Evolutionary conservation across 2,797 vertebrate genomes (phyloP), one percentile per base, ranked within the genome.

Genomic region (Lacerta agilis): DNA sequence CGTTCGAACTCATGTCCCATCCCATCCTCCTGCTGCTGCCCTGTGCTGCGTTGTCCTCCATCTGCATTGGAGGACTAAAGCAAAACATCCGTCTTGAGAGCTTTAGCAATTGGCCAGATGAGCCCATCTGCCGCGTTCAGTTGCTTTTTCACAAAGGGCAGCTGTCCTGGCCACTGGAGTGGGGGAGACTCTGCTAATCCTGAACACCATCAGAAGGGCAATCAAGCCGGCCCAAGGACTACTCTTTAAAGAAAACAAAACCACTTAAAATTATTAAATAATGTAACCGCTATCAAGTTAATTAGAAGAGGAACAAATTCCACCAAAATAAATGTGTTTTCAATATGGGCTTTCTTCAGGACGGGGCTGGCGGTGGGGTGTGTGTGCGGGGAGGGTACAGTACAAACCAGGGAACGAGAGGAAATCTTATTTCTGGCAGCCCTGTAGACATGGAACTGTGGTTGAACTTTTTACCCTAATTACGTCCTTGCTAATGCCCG

Each of bases 381-480:
- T 3, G 23, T 55, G 2, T 27, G 67, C 93, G 90, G 95, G 95
- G 94, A 96, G 95, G 97, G 94, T 97, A 97, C 95, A 96, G 96
- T 96, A 97, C 95, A 97, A 96, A 95, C 90, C 97, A 96, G 96
- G 94, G 97, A 98, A 97, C 92, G 94, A 96, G 97, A 97, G 98
- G 97, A 98, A 98, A 97, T 97, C 88, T 96, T 97, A 96, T 98
- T 98, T 98, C 97, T 98, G 98, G 98, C 97, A 97, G 97, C 91
- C 95, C 95, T 96, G 97, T 95, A 98, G 97, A 97, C 97, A 95
- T 95, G 94, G 97, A 97, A 92, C 97, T 97, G 97, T 93, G 98
- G 98, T 97, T 99, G 98, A 99, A 99, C 98, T 98, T 98, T 99
- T 99, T 99, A 98, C 98, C 98, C 98, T 98, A 97, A 98, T 99